Evolutionary conservation across 2,113 vertebrate species (phyloP), one percentile per base, ranked within the genome.

Genomic region (Myrmecophaga tridactyla): DNA sequence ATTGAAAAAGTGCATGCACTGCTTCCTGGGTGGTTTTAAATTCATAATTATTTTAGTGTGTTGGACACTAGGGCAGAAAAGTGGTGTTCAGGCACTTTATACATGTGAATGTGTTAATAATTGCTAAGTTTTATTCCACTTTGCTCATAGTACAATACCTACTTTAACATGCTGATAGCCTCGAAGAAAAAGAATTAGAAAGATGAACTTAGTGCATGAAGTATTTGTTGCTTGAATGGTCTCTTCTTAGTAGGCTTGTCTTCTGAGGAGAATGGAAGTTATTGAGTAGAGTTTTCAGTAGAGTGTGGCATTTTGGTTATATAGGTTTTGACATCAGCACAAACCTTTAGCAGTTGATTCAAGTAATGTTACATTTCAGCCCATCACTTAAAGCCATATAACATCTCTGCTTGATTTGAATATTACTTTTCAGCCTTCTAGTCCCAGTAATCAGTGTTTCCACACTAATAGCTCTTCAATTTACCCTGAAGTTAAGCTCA

Each of bases 1-100:
- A 14, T 75, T 93, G 29, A 60, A 46, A 58, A 20, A 78, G 0
- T 83, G 20, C 23, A 29, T 67, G 4, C 25, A 25, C 4, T 70
- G 69, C 85, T 86, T 83, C 46, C 34, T 94, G 31, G 21, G 21
- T 86, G 27, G 18, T 88, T 94, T 85, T 82, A 53, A 90, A 82
- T 95, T 90, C 46, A 20, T 62, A 80, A 10, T 4, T 84, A 41
- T 36, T 82, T 6, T 82, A 48, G 17, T 63, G 1, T 75, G 20
- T 56, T 62, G 46, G 43, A 80, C 23, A 48, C 13, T 73, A 29
- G 27, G 65, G 62, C 15, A 92, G 48, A 87, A 77, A n/a, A 27
- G 82, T 78, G 15, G 4, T 36, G 56, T 89, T 77, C 4, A 63
- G 34, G 93, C 51, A 51, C 43, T 84, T 75, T 12, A 27, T 62